These are phyloP conservation scores for Carcinoscorpius rotundicauda DNA, from an alignment of 1,140 invertebrate species.

Conservation along the genomic window DNA sequence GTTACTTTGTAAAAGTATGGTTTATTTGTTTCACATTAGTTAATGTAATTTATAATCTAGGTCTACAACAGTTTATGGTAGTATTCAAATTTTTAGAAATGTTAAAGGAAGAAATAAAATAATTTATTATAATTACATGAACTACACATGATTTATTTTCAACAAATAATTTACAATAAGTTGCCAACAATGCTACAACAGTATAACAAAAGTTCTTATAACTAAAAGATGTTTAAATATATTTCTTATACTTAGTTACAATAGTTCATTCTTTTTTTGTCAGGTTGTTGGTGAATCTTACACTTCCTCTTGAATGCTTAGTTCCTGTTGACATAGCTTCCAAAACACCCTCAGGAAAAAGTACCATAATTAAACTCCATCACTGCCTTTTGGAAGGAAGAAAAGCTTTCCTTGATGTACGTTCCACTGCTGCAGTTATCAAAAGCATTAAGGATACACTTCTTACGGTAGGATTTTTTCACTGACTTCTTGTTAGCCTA, in stretches of 20 bases:
- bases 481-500: too few relatives aligned
- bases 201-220: not conserved
- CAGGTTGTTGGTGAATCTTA: constrained; percentile 2
- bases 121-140: too few relatives aligned
- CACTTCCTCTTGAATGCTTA: not conserved
- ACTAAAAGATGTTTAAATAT: not conserved
- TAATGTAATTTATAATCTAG: too few relatives aligned
- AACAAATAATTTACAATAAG: not conserved
- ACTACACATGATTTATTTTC: not conserved
- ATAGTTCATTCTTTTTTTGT: not conserved
- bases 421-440: not conserved
- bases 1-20: too few relatives aligned
- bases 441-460: constrained; percentile 1
- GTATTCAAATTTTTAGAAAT: too few relatives aligned
- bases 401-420: constrained; percentile 1
- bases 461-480: too few relatives aligned
- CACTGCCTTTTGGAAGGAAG: not conserved
- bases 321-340: not conserved
- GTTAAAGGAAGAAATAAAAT: too few relatives aligned
- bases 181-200: not conserved
- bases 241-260: not conserved
- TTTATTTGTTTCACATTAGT: too few relatives aligned
- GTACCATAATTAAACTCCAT: not conserved
- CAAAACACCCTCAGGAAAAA: not conserved
- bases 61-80: too few relatives aligned